phyloP scores from a whole-genome alignment of 2,113 vertebrate genomes.

The Corynorhinus townsendii region DNA sequence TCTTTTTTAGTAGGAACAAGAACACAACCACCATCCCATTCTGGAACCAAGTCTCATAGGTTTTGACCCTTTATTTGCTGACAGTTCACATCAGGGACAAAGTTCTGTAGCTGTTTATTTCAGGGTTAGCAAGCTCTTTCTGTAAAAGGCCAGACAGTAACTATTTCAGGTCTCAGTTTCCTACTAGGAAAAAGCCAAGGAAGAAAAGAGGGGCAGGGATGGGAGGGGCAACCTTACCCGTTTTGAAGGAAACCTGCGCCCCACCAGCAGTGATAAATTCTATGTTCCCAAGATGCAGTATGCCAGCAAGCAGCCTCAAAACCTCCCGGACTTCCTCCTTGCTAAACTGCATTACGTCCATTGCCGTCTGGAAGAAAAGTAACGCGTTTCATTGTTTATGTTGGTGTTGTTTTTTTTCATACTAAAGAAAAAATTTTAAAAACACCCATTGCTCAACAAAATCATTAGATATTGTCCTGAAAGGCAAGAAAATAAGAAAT shows the following conservation, averaged over 20 bases:
- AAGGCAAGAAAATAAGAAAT: background rate
- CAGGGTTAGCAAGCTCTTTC: background rate
- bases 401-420: background rate
- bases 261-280: constrained; percentile 97
- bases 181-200: background rate
- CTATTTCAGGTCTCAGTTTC: background rate
- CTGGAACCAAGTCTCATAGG: background rate
- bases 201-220: background rate
- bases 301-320: constrained; percentile 90
- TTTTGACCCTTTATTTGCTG: background rate
- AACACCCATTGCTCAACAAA: no score
- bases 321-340: constrained; percentile 90
- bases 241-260: constrained; percentile 94
- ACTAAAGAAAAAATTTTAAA: background rate
- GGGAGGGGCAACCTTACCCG: constrained; percentile 80
- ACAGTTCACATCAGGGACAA: background rate
- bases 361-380: constrained; percentile 84
- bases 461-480: background rate
- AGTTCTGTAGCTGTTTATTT: background rate
- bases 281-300: constrained; percentile 93
- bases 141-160: background rate
- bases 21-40: background rate
- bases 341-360: constrained; percentile 95
- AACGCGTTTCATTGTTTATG: accelerated
- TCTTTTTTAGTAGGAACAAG: background rate